Conservation (phyloP, 37 sponge, comb jelly and placozoan species). For the Crambe crambe region DNA sequence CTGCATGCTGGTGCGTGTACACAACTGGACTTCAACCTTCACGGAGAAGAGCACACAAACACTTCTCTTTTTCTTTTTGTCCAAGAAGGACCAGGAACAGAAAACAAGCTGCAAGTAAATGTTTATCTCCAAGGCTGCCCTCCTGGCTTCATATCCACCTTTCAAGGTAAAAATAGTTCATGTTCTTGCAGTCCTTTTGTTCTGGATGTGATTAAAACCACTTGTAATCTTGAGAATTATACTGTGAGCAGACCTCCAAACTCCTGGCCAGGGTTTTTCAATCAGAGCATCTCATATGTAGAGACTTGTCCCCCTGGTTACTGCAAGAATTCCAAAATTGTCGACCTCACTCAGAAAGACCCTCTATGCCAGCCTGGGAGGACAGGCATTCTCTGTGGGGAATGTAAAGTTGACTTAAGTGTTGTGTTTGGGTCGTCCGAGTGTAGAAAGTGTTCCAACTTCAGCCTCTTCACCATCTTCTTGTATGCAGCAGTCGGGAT, state of each 20-base stretch:
- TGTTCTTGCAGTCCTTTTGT: slow-evolving; percentile 25
- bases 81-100: not conserved
- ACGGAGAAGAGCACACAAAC: slow-evolving; percentile 22
- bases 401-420: slow-evolving; percentile 39
- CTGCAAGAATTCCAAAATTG: not conserved
- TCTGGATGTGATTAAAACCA: not conserved
- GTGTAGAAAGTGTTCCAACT: slow-evolving; percentile 48
- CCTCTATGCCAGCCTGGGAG: slow-evolving; percentile 27
- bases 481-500: slow-evolving; percentile 36
- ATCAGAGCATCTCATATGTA: not conserved
- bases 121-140: slow-evolving; percentile 23
- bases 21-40: slow-evolving; percentile 9
- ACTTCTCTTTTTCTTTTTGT: not conserved
- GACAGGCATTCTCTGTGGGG: slow-evolving; percentile 63
- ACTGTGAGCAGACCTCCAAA: slow-evolving; percentile 17
- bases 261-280: slow-evolving; percentile 13
- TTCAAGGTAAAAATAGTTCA: not conserved
- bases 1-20: slow-evolving; percentile 11
- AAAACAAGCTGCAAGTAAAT: slow-evolving; percentile 1
- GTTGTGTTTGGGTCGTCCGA: slow-evolving; percentile 41
- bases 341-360: slow-evolving; percentile 12
- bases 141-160: slow-evolving; percentile 17
- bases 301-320: slow-evolving; percentile 31
- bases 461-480: slow-evolving; percentile 30
- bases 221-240: slow-evolving; percentile 10